Evolutionary conservation across 37 sponge, comb jelly and placozoan species (phyloP).

Genomic region (Diacarnus erythraeanus): DNA sequence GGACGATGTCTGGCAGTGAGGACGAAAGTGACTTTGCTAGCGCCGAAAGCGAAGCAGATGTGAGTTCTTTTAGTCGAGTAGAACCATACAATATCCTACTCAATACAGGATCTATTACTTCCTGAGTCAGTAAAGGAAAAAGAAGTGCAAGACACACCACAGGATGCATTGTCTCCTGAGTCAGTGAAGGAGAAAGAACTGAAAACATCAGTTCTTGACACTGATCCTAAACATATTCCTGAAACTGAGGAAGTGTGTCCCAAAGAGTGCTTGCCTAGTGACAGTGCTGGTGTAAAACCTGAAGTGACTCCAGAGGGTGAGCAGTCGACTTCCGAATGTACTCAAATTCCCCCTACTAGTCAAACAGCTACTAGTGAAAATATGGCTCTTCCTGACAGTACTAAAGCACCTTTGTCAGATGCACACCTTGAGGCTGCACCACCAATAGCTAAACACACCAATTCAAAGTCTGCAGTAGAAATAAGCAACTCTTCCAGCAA

Average conservation of each 20-base stretch:
- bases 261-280: not conserved
- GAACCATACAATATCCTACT: no score
- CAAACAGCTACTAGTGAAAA: no score
- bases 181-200: not conserved
- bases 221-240: not conserved
- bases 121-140: no score
- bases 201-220: not conserved
- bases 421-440: not conserved
- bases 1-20: slow-evolving; percentile 12
- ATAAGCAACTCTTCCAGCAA: not conserved
- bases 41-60: slow-evolving; percentile 65
- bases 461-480: not conserved
- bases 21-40: slow-evolving; percentile 70
- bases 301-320: not conserved
- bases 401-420: not conserved
- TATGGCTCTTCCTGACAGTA: no score
- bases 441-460: not conserved
- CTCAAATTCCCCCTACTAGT: no score
- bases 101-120: no score
- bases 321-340: not conserved
- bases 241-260: not conserved
- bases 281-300: not conserved
- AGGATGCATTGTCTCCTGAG: no score
- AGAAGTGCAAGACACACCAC: no score
- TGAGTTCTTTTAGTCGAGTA: not conserved